phyloP scores from a whole-genome alignment of 2,113 vertebrate genomes.

The Ceratotherium simum region DNA sequence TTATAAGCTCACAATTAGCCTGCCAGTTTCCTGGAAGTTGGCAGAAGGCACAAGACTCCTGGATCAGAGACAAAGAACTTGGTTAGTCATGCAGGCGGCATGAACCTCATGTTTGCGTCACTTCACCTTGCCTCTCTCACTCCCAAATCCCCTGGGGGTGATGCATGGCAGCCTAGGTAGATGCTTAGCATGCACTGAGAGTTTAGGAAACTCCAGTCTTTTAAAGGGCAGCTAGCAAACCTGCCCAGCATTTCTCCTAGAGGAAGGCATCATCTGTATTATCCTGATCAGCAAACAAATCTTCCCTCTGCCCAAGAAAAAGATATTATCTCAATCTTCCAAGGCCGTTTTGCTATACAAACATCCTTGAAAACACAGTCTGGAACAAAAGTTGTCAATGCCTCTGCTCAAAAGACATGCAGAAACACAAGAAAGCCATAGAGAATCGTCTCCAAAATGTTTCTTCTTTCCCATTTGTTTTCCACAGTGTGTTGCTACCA shows the following conservation, averaged over 20 bases:
- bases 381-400: not conserved
- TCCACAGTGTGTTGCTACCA: not conserved
- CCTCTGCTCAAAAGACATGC: not conserved
- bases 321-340: not conserved
- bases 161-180: not conserved
- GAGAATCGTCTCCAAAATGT: not conserved
- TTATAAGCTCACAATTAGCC: not conserved
- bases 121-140: not conserved
- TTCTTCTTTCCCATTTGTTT: not conserved
- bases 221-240: not conserved
- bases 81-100: not conserved
- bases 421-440: not conserved
- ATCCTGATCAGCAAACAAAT: slow-evolving; percentile 3
- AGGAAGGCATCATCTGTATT: not conserved
- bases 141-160: not conserved
- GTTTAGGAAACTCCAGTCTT: not conserved
- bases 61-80: not conserved
- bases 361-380: not conserved
- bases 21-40: not conserved
- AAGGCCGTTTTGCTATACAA: not conserved
- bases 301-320: not conserved
- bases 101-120: not conserved
- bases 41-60: not conserved
- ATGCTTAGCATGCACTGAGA: not conserved
- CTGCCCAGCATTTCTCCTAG: not conserved